Evolutionary conservation across 2,888 invertebrate genomes (phyloP).

Genomic region (Dolichomitus sp.): DNA sequence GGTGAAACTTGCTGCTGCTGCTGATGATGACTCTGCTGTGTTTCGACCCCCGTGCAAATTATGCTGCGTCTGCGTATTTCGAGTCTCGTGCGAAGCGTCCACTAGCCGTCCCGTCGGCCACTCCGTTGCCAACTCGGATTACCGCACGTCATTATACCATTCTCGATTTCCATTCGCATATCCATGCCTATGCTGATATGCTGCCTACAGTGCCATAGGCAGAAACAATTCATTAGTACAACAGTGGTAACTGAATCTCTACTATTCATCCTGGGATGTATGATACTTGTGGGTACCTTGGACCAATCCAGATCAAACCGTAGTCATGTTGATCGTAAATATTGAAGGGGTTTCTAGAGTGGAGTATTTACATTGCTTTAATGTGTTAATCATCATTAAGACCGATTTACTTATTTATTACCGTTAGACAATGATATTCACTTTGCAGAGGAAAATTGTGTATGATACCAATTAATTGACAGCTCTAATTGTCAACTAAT

Average conservation of each 20-base stretch:
- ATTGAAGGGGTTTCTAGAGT: background rate
- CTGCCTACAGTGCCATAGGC: constrained; percentile 20
- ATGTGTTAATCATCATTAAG: background rate
- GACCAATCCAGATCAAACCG: background rate
- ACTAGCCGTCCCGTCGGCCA: constrained; percentile 6
- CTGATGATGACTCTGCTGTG: constrained; percentile 25
- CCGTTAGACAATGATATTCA: background rate
- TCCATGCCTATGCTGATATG: constrained; percentile 25
- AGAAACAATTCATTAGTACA: constrained; percentile 49
- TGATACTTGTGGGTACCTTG: too few relatives aligned
- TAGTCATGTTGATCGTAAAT: background rate
- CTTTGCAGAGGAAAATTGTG: background rate
- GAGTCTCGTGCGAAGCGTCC: constrained; percentile 13
- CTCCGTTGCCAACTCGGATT: constrained; percentile 53
- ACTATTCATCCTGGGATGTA: constrained; percentile 3
- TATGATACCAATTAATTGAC: background rate
- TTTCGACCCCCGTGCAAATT: constrained; percentile 50
- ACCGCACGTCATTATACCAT: constrained; percentile 61
- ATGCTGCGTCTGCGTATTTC: constrained; percentile 56
- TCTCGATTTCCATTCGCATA: constrained; percentile 55
- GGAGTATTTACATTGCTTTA: background rate
- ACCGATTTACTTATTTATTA: background rate
- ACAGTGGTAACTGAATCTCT: constrained; percentile 22
- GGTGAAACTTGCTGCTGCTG: constrained; percentile 5
- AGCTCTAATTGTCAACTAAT: background rate